Conservation (phyloP, 1,140 invertebrate species). For the Drosophila sulfurigaster region DNA sequence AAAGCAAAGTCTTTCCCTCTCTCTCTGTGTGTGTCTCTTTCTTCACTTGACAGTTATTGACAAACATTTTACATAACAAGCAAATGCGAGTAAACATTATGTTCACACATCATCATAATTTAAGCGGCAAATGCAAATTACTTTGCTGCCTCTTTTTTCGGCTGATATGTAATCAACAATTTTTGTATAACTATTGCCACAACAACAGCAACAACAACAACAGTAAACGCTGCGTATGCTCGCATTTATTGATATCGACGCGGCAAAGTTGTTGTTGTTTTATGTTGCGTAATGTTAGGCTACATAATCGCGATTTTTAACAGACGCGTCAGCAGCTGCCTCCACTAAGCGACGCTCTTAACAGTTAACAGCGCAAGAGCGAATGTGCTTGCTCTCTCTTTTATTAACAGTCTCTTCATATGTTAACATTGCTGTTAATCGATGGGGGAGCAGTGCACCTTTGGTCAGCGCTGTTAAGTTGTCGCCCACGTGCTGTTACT, state of each 20-base stretch:
- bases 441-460: constrained; percentile 5
- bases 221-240: background rate
- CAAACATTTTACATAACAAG: constrained; percentile 53
- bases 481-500: background rate
- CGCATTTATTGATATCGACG: constrained; percentile 28
- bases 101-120: constrained; percentile 10
- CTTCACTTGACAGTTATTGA: constrained; percentile 42
- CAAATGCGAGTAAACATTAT: constrained; percentile 1
- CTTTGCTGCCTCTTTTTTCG: constrained; percentile 13
- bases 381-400: background rate
- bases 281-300: constrained; percentile 82
- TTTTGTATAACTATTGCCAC: constrained; percentile 63
- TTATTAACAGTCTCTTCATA: constrained; percentile 20
- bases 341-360: constrained; percentile 35
- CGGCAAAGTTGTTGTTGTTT: constrained; percentile 25
- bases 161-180: constrained; percentile 65
- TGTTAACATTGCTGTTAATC: constrained; percentile 19
- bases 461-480: constrained; percentile 18
- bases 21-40: background rate
- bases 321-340: constrained; percentile 50
- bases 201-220: constrained; percentile 34
- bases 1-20: background rate
- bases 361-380: constrained; percentile 54
- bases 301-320: constrained; percentile 75
- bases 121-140: constrained; percentile 58